Conservation (phyloP, 2,113 vertebrate genomes). For the Periophthalmodon schlosseri region DNA sequence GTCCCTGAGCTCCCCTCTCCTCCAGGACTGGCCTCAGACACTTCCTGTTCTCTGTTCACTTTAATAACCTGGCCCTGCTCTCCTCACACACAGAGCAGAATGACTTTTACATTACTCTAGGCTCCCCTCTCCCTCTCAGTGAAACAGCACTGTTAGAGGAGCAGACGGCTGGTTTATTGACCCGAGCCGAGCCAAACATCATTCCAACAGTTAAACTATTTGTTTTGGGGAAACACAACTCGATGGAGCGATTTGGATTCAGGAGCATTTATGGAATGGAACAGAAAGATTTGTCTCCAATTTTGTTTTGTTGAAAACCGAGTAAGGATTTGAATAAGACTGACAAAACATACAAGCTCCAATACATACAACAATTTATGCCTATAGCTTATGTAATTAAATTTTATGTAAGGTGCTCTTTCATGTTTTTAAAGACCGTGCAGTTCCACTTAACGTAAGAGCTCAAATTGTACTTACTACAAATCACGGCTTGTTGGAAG, state of each 20-base stretch:
- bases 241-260: not conserved
- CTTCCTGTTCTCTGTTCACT: slow-evolving; percentile 15
- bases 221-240: not conserved
- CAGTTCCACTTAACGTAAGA: too few relatives aligned
- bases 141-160: not conserved
- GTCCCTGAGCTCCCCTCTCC: not conserved
- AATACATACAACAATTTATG: too few relatives aligned
- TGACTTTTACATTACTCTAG: slow-evolving; percentile 32
- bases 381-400: too few relatives aligned
- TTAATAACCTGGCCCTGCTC: slow-evolving; percentile 43
- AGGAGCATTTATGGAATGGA: not conserved
- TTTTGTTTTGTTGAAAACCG: not conserved
- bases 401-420: too few relatives aligned
- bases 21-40: too few relatives aligned
- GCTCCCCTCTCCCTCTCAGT: slow-evolving; percentile 10
- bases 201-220: not conserved
- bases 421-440: too few relatives aligned
- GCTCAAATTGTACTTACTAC: too few relatives aligned
- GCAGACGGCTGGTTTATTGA: not conserved
- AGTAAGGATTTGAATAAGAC: too few relatives aligned
- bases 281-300: not conserved
- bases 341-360: too few relatives aligned
- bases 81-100: slow-evolving; percentile 40
- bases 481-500: too few relatives aligned
- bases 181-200: not conserved